Evolutionary conservation across 2,888 invertebrate genomes (phyloP).

Genomic region (Euplexia lucipara): DNA sequence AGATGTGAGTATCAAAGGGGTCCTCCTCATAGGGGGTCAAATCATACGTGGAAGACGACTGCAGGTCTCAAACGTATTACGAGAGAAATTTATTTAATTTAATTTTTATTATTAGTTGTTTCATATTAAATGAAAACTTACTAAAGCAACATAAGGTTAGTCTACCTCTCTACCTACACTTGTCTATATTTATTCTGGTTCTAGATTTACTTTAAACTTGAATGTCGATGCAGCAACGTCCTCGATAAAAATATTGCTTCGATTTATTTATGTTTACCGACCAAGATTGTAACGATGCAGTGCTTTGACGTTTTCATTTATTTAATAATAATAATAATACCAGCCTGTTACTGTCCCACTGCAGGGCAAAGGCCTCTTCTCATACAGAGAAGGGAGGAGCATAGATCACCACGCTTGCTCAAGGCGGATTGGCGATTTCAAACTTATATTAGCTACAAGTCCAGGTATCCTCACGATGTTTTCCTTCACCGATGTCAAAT

Average conservation of each 20-base stretch:
- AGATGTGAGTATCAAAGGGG: slow-evolving; percentile 27
- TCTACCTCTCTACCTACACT: neutral
- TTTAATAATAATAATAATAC: neutral
- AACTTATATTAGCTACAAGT: too few relatives aligned
- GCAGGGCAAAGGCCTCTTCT: too few relatives aligned
- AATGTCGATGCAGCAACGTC: neutral
- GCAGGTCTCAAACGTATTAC: slow-evolving; percentile 14
- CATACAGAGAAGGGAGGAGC: too few relatives aligned
- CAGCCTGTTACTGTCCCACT: too few relatives aligned
- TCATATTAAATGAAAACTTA: slow-evolving; percentile 36
- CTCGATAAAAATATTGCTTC: slow-evolving; percentile 14
- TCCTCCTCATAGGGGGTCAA: slow-evolving; percentile 4
- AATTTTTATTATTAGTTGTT: slow-evolving; percentile 41
- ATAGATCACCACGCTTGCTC: too few relatives aligned
- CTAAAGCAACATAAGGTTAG: slow-evolving; percentile 13
- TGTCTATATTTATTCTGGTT: slow-evolving; percentile 12
- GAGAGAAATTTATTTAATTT: too few relatives aligned
- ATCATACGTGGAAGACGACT: slow-evolving; percentile 15
- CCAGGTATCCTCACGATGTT: too few relatives aligned
- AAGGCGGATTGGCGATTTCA: too few relatives aligned
- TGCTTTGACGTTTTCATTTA: neutral
- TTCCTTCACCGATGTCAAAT: too few relatives aligned
- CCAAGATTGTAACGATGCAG: slow-evolving; percentile 12
- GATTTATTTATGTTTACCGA: slow-evolving; percentile 8
- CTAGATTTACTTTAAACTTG: slow-evolving; percentile 12